phyloP scores from a whole-genome alignment of 2,113 vertebrate species.

The Eretmochelys imbricata region DNA sequence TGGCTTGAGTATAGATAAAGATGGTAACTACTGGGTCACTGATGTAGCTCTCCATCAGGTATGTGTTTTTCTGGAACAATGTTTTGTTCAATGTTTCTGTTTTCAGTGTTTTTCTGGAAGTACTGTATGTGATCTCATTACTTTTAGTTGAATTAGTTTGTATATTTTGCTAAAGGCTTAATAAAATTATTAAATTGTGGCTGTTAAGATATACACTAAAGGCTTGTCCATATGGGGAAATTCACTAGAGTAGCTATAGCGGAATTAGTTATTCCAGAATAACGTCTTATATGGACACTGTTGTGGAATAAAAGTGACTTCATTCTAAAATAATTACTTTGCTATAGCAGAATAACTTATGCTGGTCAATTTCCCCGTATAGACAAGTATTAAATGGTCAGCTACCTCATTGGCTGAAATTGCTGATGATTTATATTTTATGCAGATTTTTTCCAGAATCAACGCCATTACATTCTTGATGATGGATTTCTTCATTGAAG shows the following conservation, averaged over 20 bases:
- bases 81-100: no score
- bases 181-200: not conserved
- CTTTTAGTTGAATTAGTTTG: not conserved
- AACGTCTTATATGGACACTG: not conserved
- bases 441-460: not conserved
- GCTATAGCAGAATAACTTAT: not conserved
- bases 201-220: not conserved
- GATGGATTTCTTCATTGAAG: not conserved
- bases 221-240: not conserved
- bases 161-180: not conserved
- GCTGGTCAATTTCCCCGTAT: not conserved
- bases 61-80: constrained; percentile 35
- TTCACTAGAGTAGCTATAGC: not conserved
- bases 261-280: not conserved
- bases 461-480: not conserved
- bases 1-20: constrained; percentile 90
- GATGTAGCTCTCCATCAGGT: constrained; percentile 99
- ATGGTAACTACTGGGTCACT: constrained; percentile 95
- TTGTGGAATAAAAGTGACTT: not conserved
- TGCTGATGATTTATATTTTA: not conserved
- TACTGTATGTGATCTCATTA: not conserved
- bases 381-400: not conserved
- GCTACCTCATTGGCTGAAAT: not conserved
- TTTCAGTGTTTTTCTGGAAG: not conserved
- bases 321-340: not conserved